Evolutionary conservation across 2,113 vertebrate genomes (phyloP), one percentile per base, ranked within the genome.

Genomic region (Psettodes erumei): DNA sequence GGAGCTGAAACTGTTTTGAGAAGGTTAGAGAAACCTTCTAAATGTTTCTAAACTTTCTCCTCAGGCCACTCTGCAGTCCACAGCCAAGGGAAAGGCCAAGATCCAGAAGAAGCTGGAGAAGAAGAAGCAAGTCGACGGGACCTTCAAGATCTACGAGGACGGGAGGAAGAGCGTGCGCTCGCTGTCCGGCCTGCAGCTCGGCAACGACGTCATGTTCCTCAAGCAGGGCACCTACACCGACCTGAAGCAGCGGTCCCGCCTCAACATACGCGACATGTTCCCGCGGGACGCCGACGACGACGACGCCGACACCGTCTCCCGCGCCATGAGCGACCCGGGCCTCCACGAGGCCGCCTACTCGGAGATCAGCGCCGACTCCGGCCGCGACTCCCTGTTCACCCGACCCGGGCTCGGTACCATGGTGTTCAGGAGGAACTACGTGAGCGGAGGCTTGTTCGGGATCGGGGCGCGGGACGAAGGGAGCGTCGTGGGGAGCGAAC

Each of bases 361-460:
- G 0, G 98, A 98, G 84, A 94, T 97, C 92, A 99, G 98, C 86
- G 96, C 95, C 0, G 98, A 99, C 89, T 99, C 98, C 0, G 97
- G 98, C 6, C 96, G 96, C 0, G 98, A 99, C 75, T 99, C 98
- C 0, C 81, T 99, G 71, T 99, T 99, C 86, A 99, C 95, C 64
- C 94, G 98, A 0, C 98, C 98, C 0, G 98, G 98, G 2, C 94
- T 99, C 33, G 98, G 98, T 70, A 98, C 97, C 73, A 98, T 99
- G 98, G 97, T 99, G 75, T 99, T 99, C 92, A 95, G 97, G 69
- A 94, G 97, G 82, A 98, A 96, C 94, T 99, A 99, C 0, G 72
- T 96, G 72, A 97, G 93, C 53, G 85, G 94, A 0, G 96, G 96
- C 9, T 87, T 96, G 59, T 97, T 97, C 1, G 96, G 95, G 25